These are phyloP conservation scores for Elgonia sp. DNA, from an alignment of 2,888 invertebrate species.

Conservation along the genomic window DNA sequence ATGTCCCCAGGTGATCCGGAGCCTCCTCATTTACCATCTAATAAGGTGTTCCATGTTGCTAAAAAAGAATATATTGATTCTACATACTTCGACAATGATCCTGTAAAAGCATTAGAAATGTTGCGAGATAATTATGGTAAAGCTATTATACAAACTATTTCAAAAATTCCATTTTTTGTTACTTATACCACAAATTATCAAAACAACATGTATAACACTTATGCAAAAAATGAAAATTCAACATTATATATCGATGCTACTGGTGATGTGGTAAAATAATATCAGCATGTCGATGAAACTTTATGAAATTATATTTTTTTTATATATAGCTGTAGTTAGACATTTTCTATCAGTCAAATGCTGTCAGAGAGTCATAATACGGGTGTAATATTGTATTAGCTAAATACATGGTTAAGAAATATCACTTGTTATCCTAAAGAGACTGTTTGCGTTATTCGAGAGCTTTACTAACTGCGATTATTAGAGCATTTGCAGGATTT, in stretches of 20 bases:
- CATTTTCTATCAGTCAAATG: background rate
- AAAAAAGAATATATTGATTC: constrained; percentile 4
- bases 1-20: constrained; percentile 54
- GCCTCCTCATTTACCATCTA: constrained; percentile 34
- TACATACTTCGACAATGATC: background rate
- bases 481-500: background rate
- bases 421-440: background rate
- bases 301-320: background rate
- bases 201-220: background rate
- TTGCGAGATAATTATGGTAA: background rate
- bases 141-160: background rate
- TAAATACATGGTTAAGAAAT: background rate
- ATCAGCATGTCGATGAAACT: background rate
- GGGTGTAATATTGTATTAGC: background rate
- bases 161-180: too few species aligned
- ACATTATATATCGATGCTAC: constrained; percentile 2
- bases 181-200: too few species aligned
- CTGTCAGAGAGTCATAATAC: constrained; percentile 7
- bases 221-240: background rate
- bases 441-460: background rate
- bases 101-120: background rate
- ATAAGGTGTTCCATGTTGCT: constrained; percentile 20
- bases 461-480: background rate
- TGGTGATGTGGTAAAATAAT: background rate
- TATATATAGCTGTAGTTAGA: background rate